Conservation (phyloP, 53 echinoderm and acorn worm species). For the Echinarachnius parma region DNA sequence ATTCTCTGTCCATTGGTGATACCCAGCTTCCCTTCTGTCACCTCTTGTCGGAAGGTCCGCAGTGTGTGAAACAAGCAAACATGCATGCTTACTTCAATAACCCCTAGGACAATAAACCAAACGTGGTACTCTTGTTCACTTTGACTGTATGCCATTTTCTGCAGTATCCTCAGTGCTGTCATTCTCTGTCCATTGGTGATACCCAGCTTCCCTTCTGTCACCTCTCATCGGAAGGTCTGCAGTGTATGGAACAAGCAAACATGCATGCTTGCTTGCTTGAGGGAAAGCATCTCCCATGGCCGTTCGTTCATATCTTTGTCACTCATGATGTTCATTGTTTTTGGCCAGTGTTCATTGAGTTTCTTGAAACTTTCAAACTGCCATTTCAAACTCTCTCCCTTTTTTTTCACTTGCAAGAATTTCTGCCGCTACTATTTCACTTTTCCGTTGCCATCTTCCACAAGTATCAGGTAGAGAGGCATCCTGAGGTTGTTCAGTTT, state of each 20-base stretch:
- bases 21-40: constrained; percentile 33
- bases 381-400: constrained; percentile 25
- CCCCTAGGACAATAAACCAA: no score
- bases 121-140: no score
- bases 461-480: constrained; percentile 56
- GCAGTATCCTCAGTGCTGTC: constrained; percentile 21
- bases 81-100: no score
- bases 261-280: constrained; percentile 44
- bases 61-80: constrained; percentile 55
- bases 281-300: constrained; percentile 22
- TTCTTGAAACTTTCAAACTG: constrained; percentile 50
- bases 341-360: constrained; percentile 43
- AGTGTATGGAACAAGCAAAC: constrained; percentile 55
- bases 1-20: constrained; percentile 23
- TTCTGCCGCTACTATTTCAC: constrained; percentile 23
- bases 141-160: no score
- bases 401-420: constrained; percentile 23
- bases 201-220: constrained; percentile 33
- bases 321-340: constrained; percentile 40
- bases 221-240: constrained; percentile 39
- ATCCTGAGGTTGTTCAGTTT: constrained; percentile 47
- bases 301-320: constrained; percentile 58
- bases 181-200: constrained; percentile 23
- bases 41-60: constrained; percentile 38
- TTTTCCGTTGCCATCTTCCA: constrained; percentile 58